Percentiles rank a stretch among this genome's conserved stretches.
Conservation (phyloP, 2,888 invertebrate genomes). For the Nemoura dubitans region DNA sequence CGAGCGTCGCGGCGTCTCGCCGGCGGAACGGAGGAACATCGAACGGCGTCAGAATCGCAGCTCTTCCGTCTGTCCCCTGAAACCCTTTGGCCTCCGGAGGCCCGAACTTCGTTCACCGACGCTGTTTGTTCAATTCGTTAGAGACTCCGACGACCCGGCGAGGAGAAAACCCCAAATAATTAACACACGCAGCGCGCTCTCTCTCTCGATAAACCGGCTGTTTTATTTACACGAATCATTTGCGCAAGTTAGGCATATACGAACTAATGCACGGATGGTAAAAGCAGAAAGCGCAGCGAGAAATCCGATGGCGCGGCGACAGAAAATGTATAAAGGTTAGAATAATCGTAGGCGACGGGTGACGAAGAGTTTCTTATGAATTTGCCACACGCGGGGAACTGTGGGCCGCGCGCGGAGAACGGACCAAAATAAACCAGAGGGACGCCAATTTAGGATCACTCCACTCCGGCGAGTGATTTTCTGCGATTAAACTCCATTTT, state of each 20-base stretch:
- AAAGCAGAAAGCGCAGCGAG: not conserved
- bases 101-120: not conserved
- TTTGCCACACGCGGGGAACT: not conserved
- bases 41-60: not conserved
- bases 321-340: not conserved
- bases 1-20: not conserved
- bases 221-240: conserved; percentile 44
- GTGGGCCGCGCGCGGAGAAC: not conserved
- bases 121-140: conserved; percentile 45
- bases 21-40: not conserved
- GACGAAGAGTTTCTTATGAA: not conserved
- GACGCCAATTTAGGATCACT: not conserved
- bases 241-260: conserved; percentile 23
- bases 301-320: not conserved
- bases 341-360: not conserved
- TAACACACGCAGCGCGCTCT: conserved; percentile 33
- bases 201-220: not conserved
- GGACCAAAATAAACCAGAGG: not conserved
- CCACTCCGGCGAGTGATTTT: conserved; percentile 1
- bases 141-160: conserved; percentile 34
- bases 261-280: not conserved
- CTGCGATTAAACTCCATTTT: conserved; percentile 35
- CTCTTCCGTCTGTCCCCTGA: not conserved
- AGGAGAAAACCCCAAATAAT: conserved; percentile 45
- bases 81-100: not conserved